Conservation (phyloP, 2,888 invertebrate species). For the Brachyptera risi region DNA sequence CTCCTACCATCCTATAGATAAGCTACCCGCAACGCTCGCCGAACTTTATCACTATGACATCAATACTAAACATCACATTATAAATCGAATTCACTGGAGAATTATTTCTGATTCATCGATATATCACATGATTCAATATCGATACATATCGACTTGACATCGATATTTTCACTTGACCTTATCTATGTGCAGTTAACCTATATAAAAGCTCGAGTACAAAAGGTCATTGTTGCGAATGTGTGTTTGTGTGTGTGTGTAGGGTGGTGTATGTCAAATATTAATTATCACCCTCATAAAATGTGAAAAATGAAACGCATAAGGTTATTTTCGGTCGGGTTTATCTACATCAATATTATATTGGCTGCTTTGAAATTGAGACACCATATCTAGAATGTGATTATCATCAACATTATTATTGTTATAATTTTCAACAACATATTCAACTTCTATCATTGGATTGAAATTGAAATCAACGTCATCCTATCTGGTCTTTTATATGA, state of each 20-base stretch:
- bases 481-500: too few relatives aligned
- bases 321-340: too few relatives aligned
- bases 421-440: too few relatives aligned
- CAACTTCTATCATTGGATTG: too few relatives aligned
- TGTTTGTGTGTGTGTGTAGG: not conserved
- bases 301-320: constrained; percentile 14
- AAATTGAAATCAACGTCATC: too few relatives aligned
- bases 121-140: constrained; percentile 15
- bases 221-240: constrained; percentile 8
- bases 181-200: constrained; percentile 24
- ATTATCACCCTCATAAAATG: constrained; percentile 14
- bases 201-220: constrained; percentile 12
- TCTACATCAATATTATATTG: too few relatives aligned
- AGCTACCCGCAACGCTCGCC: not conserved
- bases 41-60: not conserved
- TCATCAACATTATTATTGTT: too few relatives aligned
- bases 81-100: constrained; percentile 1
- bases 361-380: too few relatives aligned
- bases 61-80: constrained; percentile 8
- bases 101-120: too few relatives aligned
- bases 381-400: too few relatives aligned
- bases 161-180: constrained; percentile 22
- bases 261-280: constrained; percentile 2
- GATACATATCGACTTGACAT: constrained; percentile 20
- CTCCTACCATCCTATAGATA: not conserved